Conservation (phyloP, 2,797 vertebrate genomes). For the Acanthurus leucopareius region DNA sequence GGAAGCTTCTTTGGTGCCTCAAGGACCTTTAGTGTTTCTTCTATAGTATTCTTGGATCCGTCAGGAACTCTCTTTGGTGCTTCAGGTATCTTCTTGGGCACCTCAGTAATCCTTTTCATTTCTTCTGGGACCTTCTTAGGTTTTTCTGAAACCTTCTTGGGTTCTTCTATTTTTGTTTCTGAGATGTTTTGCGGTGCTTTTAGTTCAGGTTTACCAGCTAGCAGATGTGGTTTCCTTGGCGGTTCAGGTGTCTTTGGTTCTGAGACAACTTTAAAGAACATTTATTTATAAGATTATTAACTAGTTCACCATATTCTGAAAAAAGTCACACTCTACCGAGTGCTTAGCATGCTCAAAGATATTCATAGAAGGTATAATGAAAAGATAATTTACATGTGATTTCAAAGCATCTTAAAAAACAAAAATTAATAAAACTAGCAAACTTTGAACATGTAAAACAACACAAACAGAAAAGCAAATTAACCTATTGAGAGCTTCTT, state of each 20-base stretch:
- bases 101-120: not conserved
- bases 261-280: slow-evolving; percentile 74
- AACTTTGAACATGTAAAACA: slow-evolving; percentile 16
- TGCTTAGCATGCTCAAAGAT: slow-evolving; percentile 57
- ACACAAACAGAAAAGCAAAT: slow-evolving; percentile 22
- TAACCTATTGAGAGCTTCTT: slow-evolving; percentile 22
- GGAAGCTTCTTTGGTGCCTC: not conserved
- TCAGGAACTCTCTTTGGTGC: not conserved
- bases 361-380: not conserved
- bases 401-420: not conserved
- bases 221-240: slow-evolving; percentile 39
- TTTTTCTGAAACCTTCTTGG: slow-evolving; percentile 8
- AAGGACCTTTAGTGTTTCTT: not conserved
- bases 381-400: slow-evolving; percentile 10
- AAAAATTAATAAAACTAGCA: not conserved
- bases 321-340: slow-evolving; percentile 76
- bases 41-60: not conserved
- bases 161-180: slow-evolving; percentile 25
- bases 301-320: slow-evolving; percentile 10
- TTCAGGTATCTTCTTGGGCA: not conserved
- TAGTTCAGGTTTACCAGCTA: slow-evolving; percentile 62
- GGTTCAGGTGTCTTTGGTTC: slow-evolving; percentile 54
- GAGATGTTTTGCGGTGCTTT: not conserved
- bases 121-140: slow-evolving; percentile 4
- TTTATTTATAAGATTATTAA: slow-evolving; percentile 57